These are phyloP conservation scores for Sebastes trivittatus DNA, from an alignment of 2,797 vertebrate species.

Conservation along the genomic window DNA sequence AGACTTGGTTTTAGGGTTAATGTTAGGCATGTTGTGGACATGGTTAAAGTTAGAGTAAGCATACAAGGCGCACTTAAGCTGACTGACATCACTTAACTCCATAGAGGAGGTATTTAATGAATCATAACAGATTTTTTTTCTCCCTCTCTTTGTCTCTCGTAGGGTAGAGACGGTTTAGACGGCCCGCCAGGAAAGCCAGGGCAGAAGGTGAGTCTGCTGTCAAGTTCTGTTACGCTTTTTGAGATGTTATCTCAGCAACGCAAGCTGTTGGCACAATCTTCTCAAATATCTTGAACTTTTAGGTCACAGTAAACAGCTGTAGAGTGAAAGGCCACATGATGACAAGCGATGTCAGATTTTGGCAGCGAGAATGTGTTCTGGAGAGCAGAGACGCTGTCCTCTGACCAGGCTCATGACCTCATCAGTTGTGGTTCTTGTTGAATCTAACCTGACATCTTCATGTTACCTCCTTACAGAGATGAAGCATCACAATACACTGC, in stretches of 20 bases:
- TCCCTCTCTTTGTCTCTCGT: not conserved
- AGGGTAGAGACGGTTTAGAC: slow-evolving; percentile 66
- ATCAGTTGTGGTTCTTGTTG: not conserved
- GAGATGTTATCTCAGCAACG: not conserved
- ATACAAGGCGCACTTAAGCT: not conserved
- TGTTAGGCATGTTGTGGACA: not conserved
- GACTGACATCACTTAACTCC: too few relatives aligned
- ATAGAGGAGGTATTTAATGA: not conserved
- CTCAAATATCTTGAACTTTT: not conserved
- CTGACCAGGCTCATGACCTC: not conserved
- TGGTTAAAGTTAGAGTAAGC: not conserved
- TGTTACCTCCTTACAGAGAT: not conserved
- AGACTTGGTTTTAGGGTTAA: not conserved
- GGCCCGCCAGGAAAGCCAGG: slow-evolving; percentile 63
- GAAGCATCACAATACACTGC: not conserved
- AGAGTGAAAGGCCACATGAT: not conserved
- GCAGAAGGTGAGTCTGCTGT: slow-evolving; percentile 58
- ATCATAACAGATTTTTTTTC: not conserved
- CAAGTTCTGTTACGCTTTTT: not conserved
- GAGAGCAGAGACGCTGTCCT: not conserved
- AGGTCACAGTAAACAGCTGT: not conserved
- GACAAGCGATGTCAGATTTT: not conserved
- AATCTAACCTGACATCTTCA: not conserved
- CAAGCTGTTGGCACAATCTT: not conserved
- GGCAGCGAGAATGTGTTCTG: not conserved